These are phyloP conservation scores for Xenus cinereus DNA, from an alignment of 2,113 vertebrate genomes.

Conservation along the genomic window DNA sequence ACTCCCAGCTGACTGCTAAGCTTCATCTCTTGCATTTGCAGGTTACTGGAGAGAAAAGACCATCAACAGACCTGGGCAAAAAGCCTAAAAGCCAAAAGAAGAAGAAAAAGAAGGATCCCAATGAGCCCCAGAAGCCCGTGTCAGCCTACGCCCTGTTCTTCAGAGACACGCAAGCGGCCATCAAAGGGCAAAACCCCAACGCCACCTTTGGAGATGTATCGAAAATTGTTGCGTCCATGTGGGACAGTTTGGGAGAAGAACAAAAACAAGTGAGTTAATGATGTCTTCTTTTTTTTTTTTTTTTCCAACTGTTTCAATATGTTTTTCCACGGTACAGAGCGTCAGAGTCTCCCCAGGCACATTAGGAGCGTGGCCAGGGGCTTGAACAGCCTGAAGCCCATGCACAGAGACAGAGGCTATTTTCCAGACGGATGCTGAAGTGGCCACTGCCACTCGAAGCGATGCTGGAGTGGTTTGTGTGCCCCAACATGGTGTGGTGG, in stretches of 20 bases:
- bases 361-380: fast-evolving
- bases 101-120: constrained; percentile 99
- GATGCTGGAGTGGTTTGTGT: neutral
- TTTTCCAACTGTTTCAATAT: neutral
- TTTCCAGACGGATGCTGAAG: neutral
- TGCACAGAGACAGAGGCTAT: neutral
- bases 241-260: constrained; percentile 96
- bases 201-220: constrained; percentile 97
- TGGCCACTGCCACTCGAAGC: neutral
- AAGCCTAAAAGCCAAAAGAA: constrained; percentile 98
- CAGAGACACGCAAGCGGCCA: constrained; percentile 97
- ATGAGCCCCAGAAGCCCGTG: constrained; percentile 96
- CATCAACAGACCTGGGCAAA: constrained; percentile 91
- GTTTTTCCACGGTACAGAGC: fast-evolving
- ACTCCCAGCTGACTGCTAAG: neutral
- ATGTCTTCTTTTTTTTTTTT: neutral
- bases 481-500: fast-evolving
- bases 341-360: neutral
- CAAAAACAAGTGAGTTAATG: constrained; percentile 88
- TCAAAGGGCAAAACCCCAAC: constrained; percentile 97
- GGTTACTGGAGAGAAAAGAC: constrained; percentile 93
- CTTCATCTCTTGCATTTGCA: constrained; percentile 55
- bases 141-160: constrained; percentile 98
- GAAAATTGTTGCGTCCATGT: constrained; percentile 98
- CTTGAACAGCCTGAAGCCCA: neutral